Base-by-base conservation (phyloP, 30 jellyfish, hydroid and myxozoan species). In the Hydractinia echinata region DNA sequence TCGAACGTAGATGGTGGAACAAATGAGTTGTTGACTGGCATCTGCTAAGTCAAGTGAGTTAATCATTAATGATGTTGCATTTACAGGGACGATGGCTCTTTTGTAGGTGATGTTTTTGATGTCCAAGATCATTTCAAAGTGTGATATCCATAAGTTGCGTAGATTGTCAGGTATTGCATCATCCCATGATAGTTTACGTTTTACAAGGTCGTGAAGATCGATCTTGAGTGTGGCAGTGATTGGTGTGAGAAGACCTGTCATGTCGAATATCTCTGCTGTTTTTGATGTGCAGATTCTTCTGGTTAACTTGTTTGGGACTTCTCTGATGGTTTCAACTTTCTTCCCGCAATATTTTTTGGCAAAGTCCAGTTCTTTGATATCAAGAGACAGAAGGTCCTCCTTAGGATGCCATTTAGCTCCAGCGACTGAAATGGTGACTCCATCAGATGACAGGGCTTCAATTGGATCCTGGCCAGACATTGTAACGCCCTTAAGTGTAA, bases 201-300 rank as follows among this genome's bases (percentile, higher is more conserved):
- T 7, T n/a, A 64, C 5, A 0, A 64, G 74, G 39, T 64, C 74
- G 39, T 64, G 74, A 6, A 64, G 74, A 13, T 64, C 5, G 74
- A 64, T 9, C n/a, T 64, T 64, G 16, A 64, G 39, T 8, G 74
- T 64, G 10, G 16, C 74, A 7, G 74, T 64, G 74, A 64, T 13
- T 64, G 74, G 5, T 64, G 74, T 64, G 51, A 64, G 74, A 7
- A 64, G 7, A 1, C 74, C 74, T 9, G 74, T 6, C n/a, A 64
- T 64, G 16, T 64, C 74, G 74, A 64, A 64, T 7, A 64, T 13
- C 39, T 64, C 74, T 4, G 74, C 74, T 7, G 16, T 6, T 13
- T 64, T 7, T 7, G 74, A 64, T 7, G 15, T 64, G 39, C 74
- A 64, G 39, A 64, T 64, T 64, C 74, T 64, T 64, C 74, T 64